These are phyloP conservation scores for Parnassius glacialis DNA, from an alignment of 2,888 invertebrate genomes.

Conservation along the genomic window DNA sequence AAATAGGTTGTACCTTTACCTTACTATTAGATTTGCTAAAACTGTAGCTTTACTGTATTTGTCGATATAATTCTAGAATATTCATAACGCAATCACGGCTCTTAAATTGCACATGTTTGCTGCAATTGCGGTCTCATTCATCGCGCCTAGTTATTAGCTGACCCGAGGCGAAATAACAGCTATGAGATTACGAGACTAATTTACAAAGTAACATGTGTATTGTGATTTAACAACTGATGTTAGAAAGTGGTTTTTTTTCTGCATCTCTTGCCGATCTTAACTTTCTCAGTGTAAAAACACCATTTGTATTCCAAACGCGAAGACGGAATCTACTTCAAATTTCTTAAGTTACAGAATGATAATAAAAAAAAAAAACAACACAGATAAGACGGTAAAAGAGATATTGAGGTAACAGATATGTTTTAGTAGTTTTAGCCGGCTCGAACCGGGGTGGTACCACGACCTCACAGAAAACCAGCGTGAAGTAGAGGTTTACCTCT, in stretches of 20 bases:
- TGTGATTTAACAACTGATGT: slow-evolving; percentile 12
- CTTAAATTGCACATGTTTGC: slow-evolving; percentile 14
- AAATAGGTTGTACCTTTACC: no score
- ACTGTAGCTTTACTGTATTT: slow-evolving; percentile 2
- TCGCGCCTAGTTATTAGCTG: slow-evolving; percentile 17
- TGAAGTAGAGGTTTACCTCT: no score
- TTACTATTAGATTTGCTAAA: background rate
- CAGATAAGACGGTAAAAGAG: slow-evolving; percentile 20
- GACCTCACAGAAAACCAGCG: no score
- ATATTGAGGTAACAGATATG: slow-evolving; percentile 3
- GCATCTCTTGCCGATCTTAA: slow-evolving; percentile 10
- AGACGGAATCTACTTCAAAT: slow-evolving; percentile 14
- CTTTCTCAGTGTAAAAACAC: slow-evolving; percentile 9
- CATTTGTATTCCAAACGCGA: slow-evolving; percentile 17
- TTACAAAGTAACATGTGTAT: slow-evolving; percentile 3
- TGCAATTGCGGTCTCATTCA: slow-evolving; percentile 12
- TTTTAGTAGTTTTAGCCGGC: no score
- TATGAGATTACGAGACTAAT: slow-evolving; percentile 9
- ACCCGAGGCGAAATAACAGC: slow-evolving; percentile 9
- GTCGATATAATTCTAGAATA: slow-evolving; percentile 2
- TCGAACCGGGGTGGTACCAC: no score
- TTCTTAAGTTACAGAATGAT: background rate
- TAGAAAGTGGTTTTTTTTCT: slow-evolving; percentile 23
- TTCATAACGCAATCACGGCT: slow-evolving; percentile 8
- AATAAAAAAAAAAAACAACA: slow-evolving; percentile 3